Conservation (phyloP, 92 coral and sea anemone species). For the Paramuricea clavata region DNA sequence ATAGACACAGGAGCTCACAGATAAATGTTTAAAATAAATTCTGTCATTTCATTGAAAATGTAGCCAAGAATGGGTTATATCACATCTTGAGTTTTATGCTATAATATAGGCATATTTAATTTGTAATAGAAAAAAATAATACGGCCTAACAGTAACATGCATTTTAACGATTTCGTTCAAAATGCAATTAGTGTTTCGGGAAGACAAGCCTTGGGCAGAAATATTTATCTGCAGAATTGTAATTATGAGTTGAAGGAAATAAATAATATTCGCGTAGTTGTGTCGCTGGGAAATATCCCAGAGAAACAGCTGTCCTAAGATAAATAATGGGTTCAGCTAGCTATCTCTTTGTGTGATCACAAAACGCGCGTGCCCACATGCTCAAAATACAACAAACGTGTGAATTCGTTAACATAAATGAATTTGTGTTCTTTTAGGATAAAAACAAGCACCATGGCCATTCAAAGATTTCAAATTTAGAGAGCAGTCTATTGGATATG, state of each 20-base stretch:
- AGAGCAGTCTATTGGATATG: slow-evolving; percentile 94
- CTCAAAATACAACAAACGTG: slow-evolving; percentile 7
- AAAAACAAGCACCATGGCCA: slow-evolving; percentile 38
- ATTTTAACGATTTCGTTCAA: too few relatives aligned
- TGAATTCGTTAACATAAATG: background rate
- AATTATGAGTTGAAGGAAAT: background rate
- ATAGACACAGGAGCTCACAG: too few relatives aligned
- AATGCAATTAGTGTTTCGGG: background rate
- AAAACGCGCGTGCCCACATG: slow-evolving; percentile 5
- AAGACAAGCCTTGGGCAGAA: background rate
- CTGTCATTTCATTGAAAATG: background rate
- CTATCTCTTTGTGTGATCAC: slow-evolving; percentile 38
- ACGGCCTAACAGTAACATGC: background rate
- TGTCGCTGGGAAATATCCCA: slow-evolving; percentile 32
- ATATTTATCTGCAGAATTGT: background rate
- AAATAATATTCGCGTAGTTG: background rate
- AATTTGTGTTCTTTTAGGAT: slow-evolving; percentile 13
- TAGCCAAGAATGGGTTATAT: background rate
- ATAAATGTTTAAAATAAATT: too few relatives aligned
- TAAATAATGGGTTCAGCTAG: slow-evolving; percentile 26
- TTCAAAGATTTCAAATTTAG: slow-evolving; percentile 90
- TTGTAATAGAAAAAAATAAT: too few relatives aligned
- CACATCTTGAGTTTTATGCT: background rate
- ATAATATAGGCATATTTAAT: background rate
- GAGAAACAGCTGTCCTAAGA: slow-evolving; percentile 43